These are phyloP conservation scores for Crotalus viridis DNA, from an alignment of 2,113 vertebrate genomes.

Conservation along the genomic window DNA sequence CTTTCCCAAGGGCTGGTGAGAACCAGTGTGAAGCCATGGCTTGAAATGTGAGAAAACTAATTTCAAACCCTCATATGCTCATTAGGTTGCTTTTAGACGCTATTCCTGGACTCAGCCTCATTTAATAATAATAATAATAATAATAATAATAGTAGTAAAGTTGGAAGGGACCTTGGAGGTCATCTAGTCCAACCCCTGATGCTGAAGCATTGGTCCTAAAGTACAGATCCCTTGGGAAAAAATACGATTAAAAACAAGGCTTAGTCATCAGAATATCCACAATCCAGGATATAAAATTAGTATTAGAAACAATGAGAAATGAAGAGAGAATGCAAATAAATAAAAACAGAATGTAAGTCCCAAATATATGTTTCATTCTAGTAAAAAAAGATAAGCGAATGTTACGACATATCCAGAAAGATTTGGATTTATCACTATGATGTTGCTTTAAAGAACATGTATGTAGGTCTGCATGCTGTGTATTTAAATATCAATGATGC, in stretches of 20 bases:
- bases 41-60: background rate
- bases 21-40: background rate
- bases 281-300: background rate
- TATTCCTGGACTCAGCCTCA: background rate
- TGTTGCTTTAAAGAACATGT: too few species aligned
- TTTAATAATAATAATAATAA: too few species aligned
- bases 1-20: background rate
- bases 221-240: background rate
- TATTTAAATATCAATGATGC: background rate
- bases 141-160: too few species aligned
- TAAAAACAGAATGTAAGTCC: background rate
- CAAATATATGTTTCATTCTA: background rate
- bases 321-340: background rate
- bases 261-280: background rate
- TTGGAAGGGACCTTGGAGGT: too few species aligned
- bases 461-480: background rate
- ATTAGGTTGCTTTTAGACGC: background rate
- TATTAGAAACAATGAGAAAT: background rate
- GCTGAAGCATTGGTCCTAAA: background rate
- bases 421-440: background rate
- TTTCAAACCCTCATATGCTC: background rate
- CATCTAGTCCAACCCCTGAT: too few species aligned
- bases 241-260: background rate
- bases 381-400: background rate
- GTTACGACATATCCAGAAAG: background rate